phyloP scores from a whole-genome alignment of 2,888 invertebrate species.

The Mesoligia furuncula region DNA sequence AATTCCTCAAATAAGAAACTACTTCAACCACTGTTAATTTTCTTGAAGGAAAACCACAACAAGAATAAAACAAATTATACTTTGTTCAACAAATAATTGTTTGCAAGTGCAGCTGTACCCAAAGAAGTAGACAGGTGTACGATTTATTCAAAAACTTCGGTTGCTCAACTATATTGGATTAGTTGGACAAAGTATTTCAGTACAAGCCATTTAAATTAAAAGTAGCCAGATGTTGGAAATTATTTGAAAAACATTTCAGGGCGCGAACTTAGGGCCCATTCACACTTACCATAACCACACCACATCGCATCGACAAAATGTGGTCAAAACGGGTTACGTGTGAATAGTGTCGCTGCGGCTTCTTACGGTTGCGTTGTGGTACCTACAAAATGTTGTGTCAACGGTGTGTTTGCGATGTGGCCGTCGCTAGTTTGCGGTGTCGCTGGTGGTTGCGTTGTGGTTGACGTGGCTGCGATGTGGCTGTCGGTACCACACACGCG shows the following conservation, averaged over 20 bases:
- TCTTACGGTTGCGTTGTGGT: too few relatives aligned
- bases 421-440: too few relatives aligned
- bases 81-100: constrained; percentile 48
- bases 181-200: constrained; percentile 51
- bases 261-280: too few relatives aligned
- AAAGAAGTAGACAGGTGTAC: constrained; percentile 35
- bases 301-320: too few relatives aligned
- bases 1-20: constrained; percentile 5
- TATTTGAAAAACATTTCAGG: constrained; percentile 31
- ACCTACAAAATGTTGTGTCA: too few relatives aligned
- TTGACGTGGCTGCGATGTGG: too few relatives aligned
- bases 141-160: constrained; percentile 59
- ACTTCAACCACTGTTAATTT: constrained; percentile 12
- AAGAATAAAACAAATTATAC: constrained; percentile 40
- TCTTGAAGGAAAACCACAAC: constrained; percentile 17
- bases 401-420: too few relatives aligned
- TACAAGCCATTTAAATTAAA: constrained; percentile 48
- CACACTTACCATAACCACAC: too few relatives aligned
- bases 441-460: too few relatives aligned
- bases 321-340: too few relatives aligned
- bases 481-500: too few relatives aligned
- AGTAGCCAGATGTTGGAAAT: constrained; percentile 38
- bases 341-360: too few relatives aligned
- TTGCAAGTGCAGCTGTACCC: constrained; percentile 41
- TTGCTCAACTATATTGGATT: constrained; percentile 51